Evolutionary conservation across 2,797 vertebrate species (phyloP).

Genomic region (Buceros bicornis): DNA sequence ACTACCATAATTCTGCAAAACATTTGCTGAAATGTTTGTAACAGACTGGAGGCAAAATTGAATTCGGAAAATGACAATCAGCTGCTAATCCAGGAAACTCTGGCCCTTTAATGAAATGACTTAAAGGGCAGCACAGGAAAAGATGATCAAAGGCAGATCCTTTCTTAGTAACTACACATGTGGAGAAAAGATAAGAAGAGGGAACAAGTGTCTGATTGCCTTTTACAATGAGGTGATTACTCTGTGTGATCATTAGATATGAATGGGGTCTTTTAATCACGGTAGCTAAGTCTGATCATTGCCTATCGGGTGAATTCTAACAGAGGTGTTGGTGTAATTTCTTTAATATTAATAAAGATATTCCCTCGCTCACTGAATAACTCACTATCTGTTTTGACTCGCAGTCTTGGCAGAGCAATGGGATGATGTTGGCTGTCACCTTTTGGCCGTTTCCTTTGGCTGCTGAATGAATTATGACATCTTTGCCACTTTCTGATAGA

Average conservation of each 20-base stretch:
- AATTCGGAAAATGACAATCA: conserved; percentile 44
- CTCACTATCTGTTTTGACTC: background rate
- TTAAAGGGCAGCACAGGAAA: conserved; percentile 33
- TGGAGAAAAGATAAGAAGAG: conserved; percentile 56
- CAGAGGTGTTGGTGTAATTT: background rate
- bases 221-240: conserved; percentile 54
- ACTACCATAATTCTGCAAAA: background rate
- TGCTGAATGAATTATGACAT: background rate
- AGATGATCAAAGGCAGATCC: conserved; percentile 47
- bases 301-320: background rate
- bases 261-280: conserved; percentile 56
- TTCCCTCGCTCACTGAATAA: background rate
- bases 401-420: background rate
- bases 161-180: conserved; percentile 38
- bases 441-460: background rate
- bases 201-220: conserved; percentile 46
- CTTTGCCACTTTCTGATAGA: background rate
- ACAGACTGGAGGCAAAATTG: background rate
- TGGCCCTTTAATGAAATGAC: conserved; percentile 40
- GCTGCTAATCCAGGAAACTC: conserved; percentile 21
- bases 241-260: conserved; percentile 44
- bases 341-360: conserved; percentile 3
- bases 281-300: background rate
- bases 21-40: background rate
- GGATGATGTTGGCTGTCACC: background rate